Evolutionary conservation across 2,113 vertebrate genomes (phyloP), one percentile per base, ranked within the genome.

Genomic region (Cisticola juncidis): DNA sequence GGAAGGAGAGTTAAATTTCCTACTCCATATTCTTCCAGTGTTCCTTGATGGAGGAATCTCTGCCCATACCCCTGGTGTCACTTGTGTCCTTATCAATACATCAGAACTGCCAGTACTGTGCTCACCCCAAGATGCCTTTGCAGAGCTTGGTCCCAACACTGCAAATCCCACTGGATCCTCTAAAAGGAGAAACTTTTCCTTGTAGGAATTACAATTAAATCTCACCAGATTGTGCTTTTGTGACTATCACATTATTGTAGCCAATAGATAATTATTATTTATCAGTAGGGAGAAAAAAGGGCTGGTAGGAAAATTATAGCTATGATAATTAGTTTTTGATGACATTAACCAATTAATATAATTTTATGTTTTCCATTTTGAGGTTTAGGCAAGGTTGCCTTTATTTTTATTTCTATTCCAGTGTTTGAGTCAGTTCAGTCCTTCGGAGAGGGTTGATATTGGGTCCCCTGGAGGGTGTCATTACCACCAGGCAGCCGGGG

Each of bases 191-290:
- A 96, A 95, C 65, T 92, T 93, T 50, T 86, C 78, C 80, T 81
- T 81, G 56, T 84, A 94, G 53, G 72, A 82, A 84, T 92, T 71
- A 81, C 88, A 88, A 86, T 95, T 84, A 84, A 84, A 88, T 90
- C 76, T 88, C 81, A 88, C 85, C 89, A 58, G 85, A 70, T 68
- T 76, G 82, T 68, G 64, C 90, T 90, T 95, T 96, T 96, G 88
- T 95, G 86, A 71, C 82, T 93, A 74, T 93, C 72, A 36, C 60
- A 35, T 94, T 88, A 88, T 81, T 93, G 94, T 96, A 96, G 93
- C 90, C 93, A 90, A 96, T 94, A 86, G 90, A 93, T 97, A 95
- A 97, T 96, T 96, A 96, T 93, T 97, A 93, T 97, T 97, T 97
- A 95, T 92, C 86, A 92, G 82, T 72, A 78, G 86, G 54, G 71